Evolutionary conservation across 2,797 vertebrate species (phyloP), one percentile per base, ranked within the genome.

Genomic region (Scolopax bukidnonensis): DNA sequence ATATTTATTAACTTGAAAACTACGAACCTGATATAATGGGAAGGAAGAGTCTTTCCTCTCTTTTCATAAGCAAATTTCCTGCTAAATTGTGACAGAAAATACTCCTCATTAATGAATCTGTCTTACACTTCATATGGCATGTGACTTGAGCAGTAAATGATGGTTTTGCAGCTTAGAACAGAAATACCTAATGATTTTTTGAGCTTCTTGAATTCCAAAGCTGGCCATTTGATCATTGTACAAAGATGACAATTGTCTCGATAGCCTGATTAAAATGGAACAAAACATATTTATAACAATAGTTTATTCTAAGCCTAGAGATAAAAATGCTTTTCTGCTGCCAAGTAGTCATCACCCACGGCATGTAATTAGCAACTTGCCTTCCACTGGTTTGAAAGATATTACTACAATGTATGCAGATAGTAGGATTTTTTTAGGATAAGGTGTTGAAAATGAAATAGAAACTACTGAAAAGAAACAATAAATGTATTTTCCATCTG

Each of bases 1-100:
- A 81, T 96, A 96, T 93, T 94, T 96, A 97, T 96, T 94, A 90
- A 95, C 90, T 77, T 90, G 53, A 93, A 97, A 90, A 63, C 54
- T 67, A 60, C 7, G 21, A 68, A 87, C 80, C 45, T 84, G 56
- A 87, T 94, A 87, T 63, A 96, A 91, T 63, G 47, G 64, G 65
- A 81, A 96, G 51, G 69, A 87, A 92, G 60, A 87, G 16, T 59
- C 69, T 87, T 87, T 83, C 63, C 16, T 56, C 33, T 93, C 94
- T 84, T 95, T 96, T 94, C 69, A 67, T 67, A 95, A 96, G 79
- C 60, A 92, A 76, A 82, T 94, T 95, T 95, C 80, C 84, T 91
- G 64, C 83, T 54, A 90, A 93, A 95, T 73, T 84, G 43, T 76
- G 41, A 90, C 78, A 84, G 81, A 94, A 97, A 95, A 90, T 89